Conservation (phyloP, 2,113 vertebrate genomes). For the Rutilus rutilus region DNA sequence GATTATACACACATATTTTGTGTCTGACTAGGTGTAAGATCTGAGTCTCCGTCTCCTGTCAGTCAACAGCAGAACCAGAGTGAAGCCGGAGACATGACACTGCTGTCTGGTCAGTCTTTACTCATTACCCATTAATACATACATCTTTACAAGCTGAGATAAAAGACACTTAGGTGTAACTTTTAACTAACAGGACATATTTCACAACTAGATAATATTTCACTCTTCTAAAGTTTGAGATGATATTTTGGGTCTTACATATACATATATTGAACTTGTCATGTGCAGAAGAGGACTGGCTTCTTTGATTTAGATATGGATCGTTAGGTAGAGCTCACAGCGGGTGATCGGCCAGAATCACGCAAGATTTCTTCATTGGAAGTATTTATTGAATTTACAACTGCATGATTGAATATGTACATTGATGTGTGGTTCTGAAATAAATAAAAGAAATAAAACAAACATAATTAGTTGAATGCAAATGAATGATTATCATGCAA, state of each 20-base stretch:
- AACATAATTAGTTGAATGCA: no score
- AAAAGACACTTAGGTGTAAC: not conserved
- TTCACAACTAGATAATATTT: not conserved
- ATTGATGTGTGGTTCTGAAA: no score
- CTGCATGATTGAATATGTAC: no score
- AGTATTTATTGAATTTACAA: no score
- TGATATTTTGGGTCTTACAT: not conserved
- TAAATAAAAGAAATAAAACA: no score
- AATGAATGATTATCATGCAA: no score
- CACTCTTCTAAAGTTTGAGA: not conserved
- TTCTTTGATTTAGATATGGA: no score
- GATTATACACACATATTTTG: not conserved
- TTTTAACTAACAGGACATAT: not conserved
- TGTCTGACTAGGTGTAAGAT: not conserved
- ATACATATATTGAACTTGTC: no score
- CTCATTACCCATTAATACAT: not conserved
- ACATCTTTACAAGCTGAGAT: not conserved
- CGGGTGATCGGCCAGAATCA: no score
- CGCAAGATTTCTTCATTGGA: no score
- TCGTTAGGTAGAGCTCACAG: no score
- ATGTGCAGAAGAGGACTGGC: no score
- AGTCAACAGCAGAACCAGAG: not conserved
- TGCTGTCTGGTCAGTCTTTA: not conserved
- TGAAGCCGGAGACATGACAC: not conserved
- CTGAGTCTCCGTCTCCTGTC: not conserved